Evolutionary conservation across 1,140 invertebrate species (phyloP).

Genomic region (Zaprionus inermis): DNA sequence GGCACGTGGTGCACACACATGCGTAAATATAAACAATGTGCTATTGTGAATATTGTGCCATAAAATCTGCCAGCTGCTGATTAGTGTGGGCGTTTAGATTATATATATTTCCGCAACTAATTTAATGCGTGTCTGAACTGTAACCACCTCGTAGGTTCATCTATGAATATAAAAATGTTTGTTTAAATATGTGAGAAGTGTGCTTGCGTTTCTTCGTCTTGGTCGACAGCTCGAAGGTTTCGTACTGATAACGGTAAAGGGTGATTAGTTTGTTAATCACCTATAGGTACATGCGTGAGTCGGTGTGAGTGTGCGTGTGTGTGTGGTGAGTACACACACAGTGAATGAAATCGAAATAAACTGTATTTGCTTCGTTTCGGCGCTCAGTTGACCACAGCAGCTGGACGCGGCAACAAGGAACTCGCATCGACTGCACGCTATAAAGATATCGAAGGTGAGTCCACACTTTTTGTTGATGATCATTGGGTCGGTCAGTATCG

Average conservation of each 20-base stretch:
- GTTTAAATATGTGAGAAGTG: constrained; percentile 21
- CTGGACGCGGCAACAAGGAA: constrained; percentile 31
- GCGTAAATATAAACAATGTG: neutral
- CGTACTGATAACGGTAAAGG: constrained; percentile 43
- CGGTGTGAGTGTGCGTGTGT: neutral
- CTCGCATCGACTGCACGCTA: neutral
- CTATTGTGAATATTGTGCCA: neutral
- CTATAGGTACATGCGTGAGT: neutral
- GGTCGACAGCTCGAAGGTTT: too few species aligned
- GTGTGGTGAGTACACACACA: constrained; percentile 5
- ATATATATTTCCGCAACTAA: constrained; percentile 19
- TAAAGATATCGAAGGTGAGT: constrained; percentile 19
- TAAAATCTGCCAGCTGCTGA: neutral
- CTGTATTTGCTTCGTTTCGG: constrained; percentile 30
- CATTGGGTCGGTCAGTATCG: too few species aligned
- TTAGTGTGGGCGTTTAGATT: neutral
- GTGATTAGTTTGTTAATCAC: constrained; percentile 41
- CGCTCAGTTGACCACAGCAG: constrained; percentile 51
- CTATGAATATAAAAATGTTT: neutral
- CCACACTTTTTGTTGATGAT: neutral
- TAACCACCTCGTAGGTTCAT: constrained; percentile 32
- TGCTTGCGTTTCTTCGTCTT: constrained; percentile 30
- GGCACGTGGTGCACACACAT: neutral
- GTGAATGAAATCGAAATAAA: constrained; percentile 22
- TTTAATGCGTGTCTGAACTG: constrained; percentile 30